phyloP scores from a whole-genome alignment of 2,797 vertebrate genomes.

The Pelodytes ibericus region DNA sequence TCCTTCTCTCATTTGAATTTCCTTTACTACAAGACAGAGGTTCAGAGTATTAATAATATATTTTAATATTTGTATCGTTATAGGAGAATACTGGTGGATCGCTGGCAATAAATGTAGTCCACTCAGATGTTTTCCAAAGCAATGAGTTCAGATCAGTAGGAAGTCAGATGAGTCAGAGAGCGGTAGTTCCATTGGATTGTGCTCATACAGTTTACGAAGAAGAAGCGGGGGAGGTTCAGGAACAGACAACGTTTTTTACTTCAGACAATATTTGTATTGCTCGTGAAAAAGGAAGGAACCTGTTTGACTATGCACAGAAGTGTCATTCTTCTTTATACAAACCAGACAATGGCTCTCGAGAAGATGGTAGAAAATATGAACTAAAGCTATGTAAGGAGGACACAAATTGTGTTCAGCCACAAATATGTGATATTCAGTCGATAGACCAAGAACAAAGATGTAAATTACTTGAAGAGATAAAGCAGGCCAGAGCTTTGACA shows the following conservation, averaged over 20 bases:
- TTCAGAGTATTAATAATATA: background rate
- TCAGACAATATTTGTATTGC: background rate
- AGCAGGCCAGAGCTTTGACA: slow-evolving; percentile 69
- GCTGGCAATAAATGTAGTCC: background rate
- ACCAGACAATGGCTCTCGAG: slow-evolving; percentile 11
- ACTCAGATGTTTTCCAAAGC: background rate
- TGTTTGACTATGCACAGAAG: background rate
- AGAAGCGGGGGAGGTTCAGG: background rate
- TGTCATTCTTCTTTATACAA: slow-evolving; percentile 41
- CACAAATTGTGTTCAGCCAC: background rate
- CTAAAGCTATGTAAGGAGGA: background rate
- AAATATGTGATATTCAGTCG: slow-evolving; percentile 70
- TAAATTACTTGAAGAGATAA: slow-evolving; percentile 66
- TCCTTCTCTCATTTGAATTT: too few species aligned
- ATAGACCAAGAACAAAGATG: slow-evolving; percentile 71
- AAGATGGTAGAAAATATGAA: slow-evolving; percentile 15
- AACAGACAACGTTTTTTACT: too few species aligned
- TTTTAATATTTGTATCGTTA: background rate
- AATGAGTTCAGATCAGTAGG: background rate
- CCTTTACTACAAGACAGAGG: too few species aligned
- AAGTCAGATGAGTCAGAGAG: background rate
- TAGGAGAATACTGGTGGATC: background rate
- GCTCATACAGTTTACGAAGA: background rate
- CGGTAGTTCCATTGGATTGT: background rate
- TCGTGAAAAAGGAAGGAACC: background rate